Evolutionary conservation across 2,888 invertebrate genomes (phyloP).

Genomic region (Caenorhabditis zanzibari): DNA sequence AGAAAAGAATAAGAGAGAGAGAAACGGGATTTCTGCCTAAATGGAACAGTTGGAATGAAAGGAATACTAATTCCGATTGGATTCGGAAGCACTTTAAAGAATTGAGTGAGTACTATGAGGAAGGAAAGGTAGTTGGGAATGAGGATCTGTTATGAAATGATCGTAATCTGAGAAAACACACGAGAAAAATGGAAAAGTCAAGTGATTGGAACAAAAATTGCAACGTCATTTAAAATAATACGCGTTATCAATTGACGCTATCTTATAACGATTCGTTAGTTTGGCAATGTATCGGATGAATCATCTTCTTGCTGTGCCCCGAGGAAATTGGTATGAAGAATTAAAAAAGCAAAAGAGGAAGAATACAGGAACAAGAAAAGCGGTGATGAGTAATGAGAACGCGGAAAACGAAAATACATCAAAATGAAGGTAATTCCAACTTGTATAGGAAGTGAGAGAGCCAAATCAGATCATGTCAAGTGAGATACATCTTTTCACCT

Average conservation of each 20-base stretch:
- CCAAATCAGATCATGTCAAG: conserved; percentile 21
- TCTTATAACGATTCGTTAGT: conserved; percentile 40
- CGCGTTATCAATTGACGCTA: conserved; percentile 39
- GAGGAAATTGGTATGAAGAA: background rate
- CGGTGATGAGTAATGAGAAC: conserved; percentile 19
- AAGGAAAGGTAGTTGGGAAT: conserved; percentile 6
- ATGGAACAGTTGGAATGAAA: background rate
- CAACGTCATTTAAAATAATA: conserved; percentile 37
- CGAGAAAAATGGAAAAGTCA: conserved; percentile 30
- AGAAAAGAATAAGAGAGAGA: background rate
- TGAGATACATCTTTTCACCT: background rate
- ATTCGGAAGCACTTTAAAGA: conserved; percentile 23
- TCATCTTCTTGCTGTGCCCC: conserved; percentile 34
- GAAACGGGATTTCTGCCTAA: conserved; percentile 13
- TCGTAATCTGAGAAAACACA: background rate
- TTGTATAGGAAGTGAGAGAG: background rate
- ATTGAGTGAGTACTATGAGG: background rate
- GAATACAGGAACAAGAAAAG: conserved; percentile 12
- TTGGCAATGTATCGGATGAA: conserved; percentile 27
- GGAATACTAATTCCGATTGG: conserved; percentile 23
- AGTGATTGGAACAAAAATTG: conserved; percentile 47
- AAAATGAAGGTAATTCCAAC: background rate
- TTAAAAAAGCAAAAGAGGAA: background rate
- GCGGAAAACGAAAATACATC: conserved; percentile 22
- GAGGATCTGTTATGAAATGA: background rate